Conservation (phyloP, 2,797 vertebrate genomes). For the Tragelaphus eurycerus region DNA sequence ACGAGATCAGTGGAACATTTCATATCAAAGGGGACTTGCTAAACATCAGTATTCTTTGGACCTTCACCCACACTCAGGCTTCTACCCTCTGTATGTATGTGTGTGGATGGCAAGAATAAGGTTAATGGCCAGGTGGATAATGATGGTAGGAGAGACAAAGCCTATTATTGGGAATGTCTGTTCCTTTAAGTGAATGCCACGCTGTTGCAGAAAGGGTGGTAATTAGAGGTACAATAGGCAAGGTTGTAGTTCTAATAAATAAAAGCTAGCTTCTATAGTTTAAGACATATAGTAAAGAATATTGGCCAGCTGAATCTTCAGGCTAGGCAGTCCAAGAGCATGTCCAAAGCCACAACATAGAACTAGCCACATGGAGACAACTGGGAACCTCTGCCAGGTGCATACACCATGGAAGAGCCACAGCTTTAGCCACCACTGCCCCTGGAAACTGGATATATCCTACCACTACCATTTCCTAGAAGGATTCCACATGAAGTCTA, state of each 20-base stretch:
- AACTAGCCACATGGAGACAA: background rate
- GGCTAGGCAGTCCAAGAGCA: background rate
- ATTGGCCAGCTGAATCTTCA: background rate
- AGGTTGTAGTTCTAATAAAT: background rate
- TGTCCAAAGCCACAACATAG: background rate
- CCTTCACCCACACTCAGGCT: background rate
- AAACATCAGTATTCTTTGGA: background rate
- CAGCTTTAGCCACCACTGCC: background rate
- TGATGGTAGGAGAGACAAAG: background rate
- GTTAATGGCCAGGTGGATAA: background rate
- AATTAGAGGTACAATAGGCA: background rate
- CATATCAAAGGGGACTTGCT: background rate
- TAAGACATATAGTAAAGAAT: background rate
- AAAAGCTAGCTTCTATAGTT: background rate
- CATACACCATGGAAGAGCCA: background rate
- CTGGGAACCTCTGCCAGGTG: background rate
- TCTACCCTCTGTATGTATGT: background rate
- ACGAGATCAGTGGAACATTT: background rate
- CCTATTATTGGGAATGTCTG: background rate
- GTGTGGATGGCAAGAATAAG: background rate
- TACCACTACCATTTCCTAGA: background rate
- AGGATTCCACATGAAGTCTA: accelerated
- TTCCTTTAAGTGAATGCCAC: background rate
- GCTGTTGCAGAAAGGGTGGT: background rate
- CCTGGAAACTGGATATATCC: background rate